Evolutionary conservation across 2,888 invertebrate genomes (phyloP), one percentile per base, ranked within the genome.

Genomic region (Marasmarcha lunaedactyla): DNA sequence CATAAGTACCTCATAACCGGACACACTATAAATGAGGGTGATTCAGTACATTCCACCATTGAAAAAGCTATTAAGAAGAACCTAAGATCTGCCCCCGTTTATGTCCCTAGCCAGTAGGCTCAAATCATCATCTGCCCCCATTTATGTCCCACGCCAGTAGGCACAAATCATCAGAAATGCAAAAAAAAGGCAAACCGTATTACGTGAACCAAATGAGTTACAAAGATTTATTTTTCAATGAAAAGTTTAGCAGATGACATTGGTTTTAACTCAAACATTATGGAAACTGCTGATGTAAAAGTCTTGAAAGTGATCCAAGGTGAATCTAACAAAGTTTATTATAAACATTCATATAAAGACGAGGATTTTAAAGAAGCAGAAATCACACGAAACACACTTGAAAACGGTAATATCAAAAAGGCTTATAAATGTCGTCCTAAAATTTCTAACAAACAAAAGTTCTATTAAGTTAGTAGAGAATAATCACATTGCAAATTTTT

Each of bases 311-410:
- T 20, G 7, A 20, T 20, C 3, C 20, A 5, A 20, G 20, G 20
- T 5, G 20, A 20, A 20, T 10, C 13, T 25, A 39, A 33, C 13
- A 39, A 39, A 35, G 3, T 35, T 20, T 39, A 13, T 20, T 34
- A 25, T 25, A 39, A 39, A 39, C 11, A 39, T 26, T 39, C 34
- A 9, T 35, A 35, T 15, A 39, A 35, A 26, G 39, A 39, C 13
- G 13, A 39, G 33, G 20, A 20, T 20, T 35, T 33, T 33, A 15
- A 14, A 14, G 38, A 38, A 38, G 15, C 33, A n/a, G 38, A 33
- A 33, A 33, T 38, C 3, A 38, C 15, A n/a, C 33, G 38, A 38
- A 38, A 38, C 14, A 33, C 20, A 20, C 4, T 15, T 33, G 14
- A 38, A 38, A 15, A 30, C 11, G n/a, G 15, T 33, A 15, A 14